Evolutionary conservation across 2,113 vertebrate genomes (phyloP), one percentile per base, ranked within the genome.

Genomic region (Camarhynchus parvulus): DNA sequence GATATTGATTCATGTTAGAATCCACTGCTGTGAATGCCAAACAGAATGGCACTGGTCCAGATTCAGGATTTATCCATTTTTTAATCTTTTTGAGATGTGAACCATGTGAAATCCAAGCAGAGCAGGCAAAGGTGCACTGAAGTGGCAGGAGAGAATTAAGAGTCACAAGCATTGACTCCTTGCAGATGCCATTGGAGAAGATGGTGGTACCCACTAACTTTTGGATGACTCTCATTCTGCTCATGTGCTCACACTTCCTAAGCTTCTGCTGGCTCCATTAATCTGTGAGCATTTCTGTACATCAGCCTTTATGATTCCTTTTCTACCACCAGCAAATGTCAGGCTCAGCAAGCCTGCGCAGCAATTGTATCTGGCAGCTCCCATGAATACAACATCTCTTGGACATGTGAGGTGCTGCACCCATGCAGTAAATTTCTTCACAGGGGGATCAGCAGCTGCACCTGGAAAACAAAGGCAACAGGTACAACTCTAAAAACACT

Each of bases 391-490:
- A 37, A 31, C 46, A 37, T 27, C 52, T 42, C 61, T 15, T 67
- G 92, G n/a, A 63, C 15, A 3, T 2, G 18, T 2, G 76, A 77
- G 55, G 47, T 0, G 5, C 47, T 68, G 61, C 50, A 76, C 25
- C 28, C 46, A 13, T 2, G 13, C 11, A 64, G 56, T 13, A 28
- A 58, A 50, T 55, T 70, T 50, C 68, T 70, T 89, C 69, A 9
- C 9, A 17, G 6, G 3, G 12, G 27, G 12, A 37, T 72, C 61
- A 72, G 20, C 0, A 0, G 18, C 66, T 46, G 37, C 33, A 53
- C 8, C 35, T 0, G 0, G 66, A 78, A 59, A 90, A 37, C 6
- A 17, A 49, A 87, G 18, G 22, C 0, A 1, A 63, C 18, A 74
- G 39, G 30, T 67, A 55, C 56, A 64, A 39, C 15, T 67, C 39